phyloP scores from a whole-genome alignment of 1,140 invertebrate species.

The Cydia strobilella region DNA sequence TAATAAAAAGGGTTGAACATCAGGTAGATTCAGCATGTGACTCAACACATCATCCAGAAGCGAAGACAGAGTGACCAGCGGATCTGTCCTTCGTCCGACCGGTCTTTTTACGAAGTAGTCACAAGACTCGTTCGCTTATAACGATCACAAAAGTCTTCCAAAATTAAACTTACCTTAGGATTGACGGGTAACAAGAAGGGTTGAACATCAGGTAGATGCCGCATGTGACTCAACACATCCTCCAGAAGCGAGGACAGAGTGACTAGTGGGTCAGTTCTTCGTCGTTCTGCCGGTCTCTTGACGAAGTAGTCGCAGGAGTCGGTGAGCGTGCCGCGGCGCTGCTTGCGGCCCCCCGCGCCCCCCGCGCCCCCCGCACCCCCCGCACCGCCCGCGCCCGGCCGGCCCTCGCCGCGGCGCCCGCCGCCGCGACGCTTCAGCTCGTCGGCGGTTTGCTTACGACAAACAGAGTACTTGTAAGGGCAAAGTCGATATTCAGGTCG shows the following conservation, averaged over 20 bases:
- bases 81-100: slow-evolving; percentile 88
- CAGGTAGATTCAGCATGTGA: slow-evolving; percentile 95
- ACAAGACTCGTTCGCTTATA: not conserved
- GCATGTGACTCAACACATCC: slow-evolving; percentile 95
- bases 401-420: slow-evolving; percentile 92
- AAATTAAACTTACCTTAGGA: slow-evolving; percentile 89
- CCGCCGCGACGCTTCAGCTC: slow-evolving; percentile 88
- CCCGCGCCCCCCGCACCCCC: slow-evolving; percentile 89
- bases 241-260: slow-evolving; percentile 96
- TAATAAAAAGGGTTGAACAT: slow-evolving; percentile 95
- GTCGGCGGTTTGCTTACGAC: slow-evolving; percentile 84
- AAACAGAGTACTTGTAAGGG: too few species aligned
- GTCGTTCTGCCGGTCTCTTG: slow-evolving; percentile 92
- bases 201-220: slow-evolving; percentile 94
- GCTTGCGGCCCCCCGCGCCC: slow-evolving; percentile 86
- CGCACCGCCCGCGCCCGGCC: slow-evolving; percentile 89
- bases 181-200: slow-evolving; percentile 98
- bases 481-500: too few species aligned
- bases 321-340: not conserved
- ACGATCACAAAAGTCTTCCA: too few species aligned
- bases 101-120: not conserved
- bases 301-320: slow-evolving; percentile 95
- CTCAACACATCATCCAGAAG: slow-evolving; percentile 96
- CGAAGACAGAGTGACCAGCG: slow-evolving; percentile 95
- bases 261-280: slow-evolving; percentile 96